phyloP scores from a whole-genome alignment of 2,888 invertebrate genomes.

The Autographa gamma region DNA sequence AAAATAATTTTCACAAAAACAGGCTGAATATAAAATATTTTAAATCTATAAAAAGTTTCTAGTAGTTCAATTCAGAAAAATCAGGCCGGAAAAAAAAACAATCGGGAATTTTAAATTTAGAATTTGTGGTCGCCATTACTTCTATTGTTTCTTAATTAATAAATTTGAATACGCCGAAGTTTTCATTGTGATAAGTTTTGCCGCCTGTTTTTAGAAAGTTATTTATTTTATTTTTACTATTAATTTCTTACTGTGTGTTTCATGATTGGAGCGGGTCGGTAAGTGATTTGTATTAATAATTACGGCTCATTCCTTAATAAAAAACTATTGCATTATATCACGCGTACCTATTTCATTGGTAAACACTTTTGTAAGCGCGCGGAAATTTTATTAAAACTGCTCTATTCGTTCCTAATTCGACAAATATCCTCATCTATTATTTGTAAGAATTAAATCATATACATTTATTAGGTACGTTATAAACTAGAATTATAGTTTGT shows the following conservation, averaged over 20 bases:
- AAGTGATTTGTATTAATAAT: slow-evolving; percentile 22
- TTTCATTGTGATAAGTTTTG: slow-evolving; percentile 11
- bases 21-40: not conserved
- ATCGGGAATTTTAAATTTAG: slow-evolving; percentile 7
- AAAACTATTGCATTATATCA: not conserved
- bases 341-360: not conserved
- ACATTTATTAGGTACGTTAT: too few species aligned
- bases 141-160: slow-evolving; percentile 9
- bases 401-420: too few species aligned
- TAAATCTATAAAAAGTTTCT: not conserved
- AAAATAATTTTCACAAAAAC: not conserved
- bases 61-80: not conserved
- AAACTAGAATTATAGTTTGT: too few species aligned
- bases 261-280: slow-evolving; percentile 26
- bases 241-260: slow-evolving; percentile 14
- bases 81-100: not conserved
- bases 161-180: not conserved
- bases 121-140: not conserved
- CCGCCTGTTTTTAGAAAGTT: not conserved
- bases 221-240: not conserved
- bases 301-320: not conserved
- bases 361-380: too few species aligned
- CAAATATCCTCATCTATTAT: too few species aligned
- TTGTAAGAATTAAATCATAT: too few species aligned
- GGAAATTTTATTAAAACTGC: too few species aligned